Conservation (phyloP, 2,797 vertebrate genomes). For the Leuciscus waleckii region DNA sequence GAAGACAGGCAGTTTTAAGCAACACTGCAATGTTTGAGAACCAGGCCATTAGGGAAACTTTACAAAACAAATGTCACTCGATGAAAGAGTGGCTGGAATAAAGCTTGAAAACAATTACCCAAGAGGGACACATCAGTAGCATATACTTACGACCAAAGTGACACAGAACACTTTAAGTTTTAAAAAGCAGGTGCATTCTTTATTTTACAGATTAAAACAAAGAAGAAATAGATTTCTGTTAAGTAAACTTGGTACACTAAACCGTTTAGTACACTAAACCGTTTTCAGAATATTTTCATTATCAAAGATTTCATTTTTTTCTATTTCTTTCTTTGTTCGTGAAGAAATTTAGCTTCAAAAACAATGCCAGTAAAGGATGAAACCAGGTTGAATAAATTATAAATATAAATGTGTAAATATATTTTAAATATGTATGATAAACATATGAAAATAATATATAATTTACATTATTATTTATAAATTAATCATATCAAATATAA, state of each 20-base stretch:
- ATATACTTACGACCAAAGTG: slow-evolving; percentile 2
- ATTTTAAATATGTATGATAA: background rate
- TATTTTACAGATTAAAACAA: background rate
- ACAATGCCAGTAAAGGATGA: background rate
- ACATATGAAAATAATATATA: background rate
- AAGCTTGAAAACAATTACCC: slow-evolving; percentile 51
- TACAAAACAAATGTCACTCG: slow-evolving; percentile 45
- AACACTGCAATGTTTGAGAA: slow-evolving; percentile 49
- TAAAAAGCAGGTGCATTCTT: background rate
- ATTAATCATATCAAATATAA: background rate
- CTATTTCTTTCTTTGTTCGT: background rate
- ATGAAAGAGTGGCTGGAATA: slow-evolving; percentile 48
- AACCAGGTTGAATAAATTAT: background rate
- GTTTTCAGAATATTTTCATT: background rate
- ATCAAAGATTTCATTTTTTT: background rate
- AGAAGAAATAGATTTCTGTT: background rate
- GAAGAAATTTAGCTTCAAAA: background rate
- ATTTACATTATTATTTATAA: background rate
- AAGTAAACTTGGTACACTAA: background rate
- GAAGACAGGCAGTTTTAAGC: slow-evolving; percentile 44
- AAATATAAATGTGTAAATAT: background rate
- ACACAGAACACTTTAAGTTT: background rate
- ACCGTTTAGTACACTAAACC: background rate
- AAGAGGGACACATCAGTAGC: slow-evolving; percentile 17
- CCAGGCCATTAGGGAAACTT: slow-evolving; percentile 51